A percentile compares a stretch with the other conserved stretches of the same genome.
Evolutionary conservation across 2,797 vertebrate genomes (phyloP).

Genomic region (Coendou prehensilis): DNA sequence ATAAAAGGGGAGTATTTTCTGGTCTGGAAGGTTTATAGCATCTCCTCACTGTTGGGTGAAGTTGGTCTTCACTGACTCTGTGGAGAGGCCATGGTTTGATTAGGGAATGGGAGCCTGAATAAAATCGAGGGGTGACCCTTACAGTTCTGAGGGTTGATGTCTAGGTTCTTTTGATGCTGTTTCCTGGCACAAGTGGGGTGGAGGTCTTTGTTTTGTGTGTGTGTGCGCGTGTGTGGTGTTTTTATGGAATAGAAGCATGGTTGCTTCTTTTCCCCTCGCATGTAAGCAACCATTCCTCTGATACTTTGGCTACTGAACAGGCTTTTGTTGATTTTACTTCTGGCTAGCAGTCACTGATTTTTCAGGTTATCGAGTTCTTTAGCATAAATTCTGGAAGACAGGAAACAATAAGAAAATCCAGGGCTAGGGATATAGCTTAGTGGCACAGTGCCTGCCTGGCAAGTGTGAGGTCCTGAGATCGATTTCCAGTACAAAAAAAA

Average conservation of each 20-base stretch:
- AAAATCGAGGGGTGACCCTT: not conserved
- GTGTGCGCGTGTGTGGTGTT: not conserved
- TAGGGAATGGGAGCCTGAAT: not conserved
- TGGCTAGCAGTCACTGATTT: not conserved
- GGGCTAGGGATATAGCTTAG: no score
- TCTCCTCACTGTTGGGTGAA: not conserved
- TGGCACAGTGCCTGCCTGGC: no score
- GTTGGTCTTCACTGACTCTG: not conserved
- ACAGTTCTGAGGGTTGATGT: not conserved
- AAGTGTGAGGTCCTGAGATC: no score
- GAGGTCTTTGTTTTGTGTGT: not conserved
- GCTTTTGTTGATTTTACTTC: not conserved
- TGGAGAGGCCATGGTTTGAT: not conserved
- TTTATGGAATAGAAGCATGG: not conserved
- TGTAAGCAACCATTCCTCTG: not conserved
- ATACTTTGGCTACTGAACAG: not conserved
- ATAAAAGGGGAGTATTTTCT: not conserved
- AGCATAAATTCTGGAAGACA: not conserved
- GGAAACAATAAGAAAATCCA: not conserved
- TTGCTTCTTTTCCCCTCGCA: not conserved
- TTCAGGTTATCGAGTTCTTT: not conserved
- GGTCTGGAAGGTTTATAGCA: rapidly evolving
- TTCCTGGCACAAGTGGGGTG: not conserved
- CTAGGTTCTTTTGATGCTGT: not conserved
- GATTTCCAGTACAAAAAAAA: no score